Percentiles rank a stretch among this genome's conserved stretches.
These are phyloP conservation scores for Drosophila subsilvestris DNA, from an alignment of 2,888 invertebrate species.

Conservation along the genomic window DNA sequence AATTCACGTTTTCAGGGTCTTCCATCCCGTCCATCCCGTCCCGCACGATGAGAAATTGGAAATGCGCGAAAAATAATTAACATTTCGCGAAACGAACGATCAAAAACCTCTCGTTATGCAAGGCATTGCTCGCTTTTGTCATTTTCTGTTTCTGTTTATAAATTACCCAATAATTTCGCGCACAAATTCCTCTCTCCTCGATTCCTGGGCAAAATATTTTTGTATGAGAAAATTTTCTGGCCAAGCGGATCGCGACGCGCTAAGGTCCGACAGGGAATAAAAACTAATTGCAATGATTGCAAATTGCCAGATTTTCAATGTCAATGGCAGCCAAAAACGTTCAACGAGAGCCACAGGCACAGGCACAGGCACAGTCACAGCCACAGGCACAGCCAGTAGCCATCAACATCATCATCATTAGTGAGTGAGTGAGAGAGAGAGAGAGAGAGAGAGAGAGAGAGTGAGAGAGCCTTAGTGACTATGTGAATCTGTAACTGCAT, in stretches of 20 bases:
- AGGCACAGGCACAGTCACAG: slow-evolving; percentile 4
- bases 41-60: slow-evolving; percentile 24
- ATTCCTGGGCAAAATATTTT: slow-evolving; percentile 30
- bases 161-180: slow-evolving; percentile 57
- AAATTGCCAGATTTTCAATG: slow-evolving; percentile 63
- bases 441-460: too few species aligned
- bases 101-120: slow-evolving; percentile 20
- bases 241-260: slow-evolving; percentile 54
- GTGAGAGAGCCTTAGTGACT: not conserved
- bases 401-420: slow-evolving; percentile 39
- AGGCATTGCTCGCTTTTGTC: slow-evolving; percentile 3
- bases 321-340: slow-evolving; percentile 64
- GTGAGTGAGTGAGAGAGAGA: too few species aligned
- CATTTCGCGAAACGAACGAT: slow-evolving; percentile 17
- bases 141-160: slow-evolving; percentile 18
- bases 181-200: slow-evolving; percentile 16
- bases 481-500: slow-evolving; percentile 15
- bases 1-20: slow-evolving; percentile 27
- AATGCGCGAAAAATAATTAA: slow-evolving; percentile 13
- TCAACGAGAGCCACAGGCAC: slow-evolving; percentile 26
- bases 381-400: slow-evolving; percentile 6
- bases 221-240: slow-evolving; percentile 33
- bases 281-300: slow-evolving; percentile 63
- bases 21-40: too few species aligned
- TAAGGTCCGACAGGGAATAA: slow-evolving; percentile 53